Base-by-base conservation (phyloP, 1,140 invertebrate genomes). In the Lutraria rhynchaena region DNA sequence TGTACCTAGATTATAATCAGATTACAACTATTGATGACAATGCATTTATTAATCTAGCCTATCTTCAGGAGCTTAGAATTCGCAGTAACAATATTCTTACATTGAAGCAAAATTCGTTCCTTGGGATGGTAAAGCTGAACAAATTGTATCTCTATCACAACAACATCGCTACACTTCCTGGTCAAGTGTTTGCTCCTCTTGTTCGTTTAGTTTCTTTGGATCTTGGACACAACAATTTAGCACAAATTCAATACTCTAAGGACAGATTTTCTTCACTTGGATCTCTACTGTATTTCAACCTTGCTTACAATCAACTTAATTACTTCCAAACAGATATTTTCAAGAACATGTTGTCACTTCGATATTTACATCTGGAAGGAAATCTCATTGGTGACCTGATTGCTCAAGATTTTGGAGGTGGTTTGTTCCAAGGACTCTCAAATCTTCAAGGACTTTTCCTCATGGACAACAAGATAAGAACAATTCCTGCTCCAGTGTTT, bases 211-310 rank as follows among this genome's bases (percentile, higher is more conserved):
- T 58, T 17, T 86, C 85, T 17, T 63, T 89, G 0, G 78, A 84
- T 17, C 60, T 89, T 9, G 85, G 86, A 55, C 86, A 85, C 19
- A 89, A 89, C 81, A 86, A 85, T 61, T 44, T 89, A 5, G 70
- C 78, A 37, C 44, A 31, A 35, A 82, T 87, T 67, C 82, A 83
- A 29, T 19, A 67, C 13, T 61, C 75, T 29, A 37, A 58, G n/a
- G 74, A 67, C 2, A 35, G 80, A 7, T 85, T 89, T 49, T 55
- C 70, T 1, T 55, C 70, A 9, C 61, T 86, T 69, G 58, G 60
- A 0, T 81, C 85, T 3, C 57, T 89, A 58, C 15, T 49, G 11
- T 86, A 83, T 61, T 73, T 89, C 3, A 86, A 86, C 55, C 57
- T 89, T 31, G 83, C 84, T 1, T 73, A 85, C n/a, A 89, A 89